Evolutionary conservation across 2,113 vertebrate genomes (phyloP).

Genomic region (Leptodactylus fuscus): DNA sequence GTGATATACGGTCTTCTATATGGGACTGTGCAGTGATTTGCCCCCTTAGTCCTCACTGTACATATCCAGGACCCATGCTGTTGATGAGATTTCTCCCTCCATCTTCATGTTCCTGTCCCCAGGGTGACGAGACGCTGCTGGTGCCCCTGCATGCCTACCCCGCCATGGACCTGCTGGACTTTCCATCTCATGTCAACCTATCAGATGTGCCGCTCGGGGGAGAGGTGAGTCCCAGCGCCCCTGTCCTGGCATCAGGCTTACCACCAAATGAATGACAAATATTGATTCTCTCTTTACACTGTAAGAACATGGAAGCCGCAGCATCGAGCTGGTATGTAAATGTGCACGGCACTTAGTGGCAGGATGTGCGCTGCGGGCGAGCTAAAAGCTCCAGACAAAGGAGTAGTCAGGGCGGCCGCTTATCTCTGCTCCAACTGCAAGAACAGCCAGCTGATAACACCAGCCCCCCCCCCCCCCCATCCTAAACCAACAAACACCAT

Average conservation of each 20-base stretch:
- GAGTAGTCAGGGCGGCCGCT: neutral
- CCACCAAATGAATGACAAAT: slow-evolving; percentile 2
- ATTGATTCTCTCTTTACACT: slow-evolving; percentile 26
- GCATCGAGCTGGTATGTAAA: slow-evolving; percentile 1
- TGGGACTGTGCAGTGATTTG: too few relatives aligned
- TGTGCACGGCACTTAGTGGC: neutral
- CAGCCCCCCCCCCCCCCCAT: too few relatives aligned
- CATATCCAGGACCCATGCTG: too few relatives aligned
- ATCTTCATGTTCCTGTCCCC: slow-evolving; percentile 47
- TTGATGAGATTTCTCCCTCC: too few relatives aligned
- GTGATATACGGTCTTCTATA: too few relatives aligned
- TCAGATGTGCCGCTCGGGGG: slow-evolving; percentile 81
- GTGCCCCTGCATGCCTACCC: slow-evolving; percentile 92
- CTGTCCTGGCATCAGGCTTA: slow-evolving; percentile 3
- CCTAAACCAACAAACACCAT: too few relatives aligned
- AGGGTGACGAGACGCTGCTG: slow-evolving; percentile 89
- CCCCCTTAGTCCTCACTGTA: too few relatives aligned
- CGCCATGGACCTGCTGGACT: slow-evolving; percentile 80
- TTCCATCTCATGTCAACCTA: slow-evolving; percentile 86
- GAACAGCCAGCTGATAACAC: too few relatives aligned
- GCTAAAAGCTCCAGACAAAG: slow-evolving; percentile 23
- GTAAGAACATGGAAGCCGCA: neutral
- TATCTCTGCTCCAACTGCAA: neutral
- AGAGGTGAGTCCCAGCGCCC: slow-evolving; percentile 78
- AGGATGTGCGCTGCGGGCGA: neutral